These are phyloP conservation scores for Ianthella basta DNA, from an alignment of 37 sponge, comb jelly and placozoan genomes.

Conservation along the genomic window DNA sequence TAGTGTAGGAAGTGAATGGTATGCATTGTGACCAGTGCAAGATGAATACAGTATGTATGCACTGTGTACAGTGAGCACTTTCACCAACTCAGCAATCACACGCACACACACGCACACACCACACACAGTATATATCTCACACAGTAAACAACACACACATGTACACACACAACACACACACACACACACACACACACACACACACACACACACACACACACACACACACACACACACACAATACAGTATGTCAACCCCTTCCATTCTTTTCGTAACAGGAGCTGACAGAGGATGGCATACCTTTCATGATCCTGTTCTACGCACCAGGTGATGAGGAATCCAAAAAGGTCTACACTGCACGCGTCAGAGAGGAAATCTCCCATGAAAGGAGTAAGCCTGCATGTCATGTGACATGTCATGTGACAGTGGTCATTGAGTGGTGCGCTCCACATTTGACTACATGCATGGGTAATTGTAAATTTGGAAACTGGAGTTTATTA, in stretches of 20 bases:
- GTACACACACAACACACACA: too few relatives aligned
- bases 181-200: too few relatives aligned
- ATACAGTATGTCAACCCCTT: too few relatives aligned
- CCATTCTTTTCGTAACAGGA: constrained; percentile 56
- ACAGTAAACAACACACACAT: too few relatives aligned
- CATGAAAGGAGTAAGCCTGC: constrained; percentile 53
- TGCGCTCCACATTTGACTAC: not conserved
- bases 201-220: not conserved
- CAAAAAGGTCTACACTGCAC: constrained; percentile 65
- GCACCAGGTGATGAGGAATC: constrained; percentile 82
- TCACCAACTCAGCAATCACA: too few relatives aligned
- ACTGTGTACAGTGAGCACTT: too few relatives aligned
- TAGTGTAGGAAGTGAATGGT: too few relatives aligned
- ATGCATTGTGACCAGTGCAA: too few relatives aligned
- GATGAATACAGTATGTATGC: too few relatives aligned
- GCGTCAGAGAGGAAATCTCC: constrained; percentile 75
- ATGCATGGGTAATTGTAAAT: not conserved
- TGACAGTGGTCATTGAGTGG: not conserved
- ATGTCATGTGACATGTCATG: too few relatives aligned
- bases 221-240: constrained; percentile 4
- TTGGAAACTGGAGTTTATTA: not conserved
- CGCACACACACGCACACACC: too few relatives aligned
- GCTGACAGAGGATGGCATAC: constrained; percentile 96
- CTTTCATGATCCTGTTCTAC: constrained; percentile 95
- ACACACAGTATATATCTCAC: too few relatives aligned